A percentile compares a stretch with the other conserved stretches of the same genome.
phyloP scores from a whole-genome alignment of 2,888 invertebrate species.

The Drosophila vallismaia region DNA sequence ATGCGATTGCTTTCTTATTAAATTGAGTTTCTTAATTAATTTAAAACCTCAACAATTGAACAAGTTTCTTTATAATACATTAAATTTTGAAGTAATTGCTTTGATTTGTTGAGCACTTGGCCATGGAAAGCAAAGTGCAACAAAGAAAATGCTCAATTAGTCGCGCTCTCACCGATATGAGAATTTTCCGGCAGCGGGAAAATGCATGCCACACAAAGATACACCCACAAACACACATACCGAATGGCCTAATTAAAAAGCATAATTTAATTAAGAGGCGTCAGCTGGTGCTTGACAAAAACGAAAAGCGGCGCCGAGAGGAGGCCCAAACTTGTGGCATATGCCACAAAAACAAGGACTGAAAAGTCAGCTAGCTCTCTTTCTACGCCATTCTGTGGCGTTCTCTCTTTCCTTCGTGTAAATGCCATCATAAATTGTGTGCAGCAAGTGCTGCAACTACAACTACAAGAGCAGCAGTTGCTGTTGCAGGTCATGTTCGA shows the following conservation, averaged over 20 bases:
- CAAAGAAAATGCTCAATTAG: conserved; percentile 49
- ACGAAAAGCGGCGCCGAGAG: conserved; percentile 28
- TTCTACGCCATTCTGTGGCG: conserved; percentile 3
- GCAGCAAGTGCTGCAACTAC: conserved; percentile 63
- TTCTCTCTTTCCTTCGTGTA: conserved; percentile 32
- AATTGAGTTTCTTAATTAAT: not conserved
- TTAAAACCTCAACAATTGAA: not conserved
- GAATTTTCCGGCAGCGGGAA: conserved; percentile 11
- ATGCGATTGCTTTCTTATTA: too few species aligned
- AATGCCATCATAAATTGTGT: conserved; percentile 75
- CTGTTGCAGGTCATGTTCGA: conserved; percentile 46
- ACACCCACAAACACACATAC: conserved; percentile 2
- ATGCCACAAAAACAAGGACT: conserved; percentile 68
- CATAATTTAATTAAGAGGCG: conserved; percentile 75
- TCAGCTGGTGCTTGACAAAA: conserved; percentile 46
- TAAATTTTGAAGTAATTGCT: not conserved
- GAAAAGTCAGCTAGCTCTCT: conserved; percentile 8
- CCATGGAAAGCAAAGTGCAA: conserved; percentile 22
- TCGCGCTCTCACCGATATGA: conserved; percentile 25
- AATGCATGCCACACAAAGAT: conserved; percentile 15
- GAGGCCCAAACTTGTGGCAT: conserved; percentile 52
- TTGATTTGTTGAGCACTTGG: conserved; percentile 28
- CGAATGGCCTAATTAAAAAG: conserved; percentile 68
- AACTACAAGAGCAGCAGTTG: conserved; percentile 35
- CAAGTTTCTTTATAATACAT: too few species aligned